Conservation (phyloP, 2,797 vertebrate genomes). For the Danio choprae region DNA sequence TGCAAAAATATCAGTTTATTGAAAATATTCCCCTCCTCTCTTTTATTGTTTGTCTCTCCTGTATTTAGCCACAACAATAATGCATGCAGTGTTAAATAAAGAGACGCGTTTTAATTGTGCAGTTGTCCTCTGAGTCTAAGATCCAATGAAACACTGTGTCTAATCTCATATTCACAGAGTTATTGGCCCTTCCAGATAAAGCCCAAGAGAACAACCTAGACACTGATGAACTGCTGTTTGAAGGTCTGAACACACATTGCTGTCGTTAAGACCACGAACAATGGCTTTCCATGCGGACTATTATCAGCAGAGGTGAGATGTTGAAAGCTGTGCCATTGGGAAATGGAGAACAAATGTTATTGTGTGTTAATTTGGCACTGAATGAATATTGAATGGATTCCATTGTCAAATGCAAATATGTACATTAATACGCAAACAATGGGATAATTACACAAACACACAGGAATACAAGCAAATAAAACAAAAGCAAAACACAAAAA, state of each 20-base stretch:
- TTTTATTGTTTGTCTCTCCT: not conserved
- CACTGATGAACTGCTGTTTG: conserved; percentile 40
- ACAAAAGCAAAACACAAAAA: not conserved
- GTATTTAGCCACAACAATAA: conserved; percentile 40
- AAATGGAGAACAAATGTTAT: conserved; percentile 48
- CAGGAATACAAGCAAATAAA: not conserved
- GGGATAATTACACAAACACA: conserved; percentile 4
- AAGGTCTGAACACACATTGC: conserved; percentile 35
- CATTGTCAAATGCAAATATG: conserved; percentile 33
- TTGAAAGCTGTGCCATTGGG: conserved; percentile 26
- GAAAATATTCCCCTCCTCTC: not conserved
- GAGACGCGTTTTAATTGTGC: conserved; percentile 44
- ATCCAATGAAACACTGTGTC: conserved; percentile 25
- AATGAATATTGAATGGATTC: conserved; percentile 40
- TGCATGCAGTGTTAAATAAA: conserved; percentile 43
- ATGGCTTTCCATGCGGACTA: conserved; percentile 29
- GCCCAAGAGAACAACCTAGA: conserved; percentile 48
- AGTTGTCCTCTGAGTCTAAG: conserved; percentile 25
- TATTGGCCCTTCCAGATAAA: conserved; percentile 51
- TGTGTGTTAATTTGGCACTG: conserved; percentile 41
- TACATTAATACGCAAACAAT: conserved; percentile 31
- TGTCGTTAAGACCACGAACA: conserved; percentile 30
- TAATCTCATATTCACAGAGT: conserved; percentile 58
- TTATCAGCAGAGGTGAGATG: conserved; percentile 33
- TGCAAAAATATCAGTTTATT: not conserved